These are phyloP conservation scores for Xenotilapia longispinis DNA, from an alignment of 2,113 vertebrate species.

Conservation along the genomic window DNA sequence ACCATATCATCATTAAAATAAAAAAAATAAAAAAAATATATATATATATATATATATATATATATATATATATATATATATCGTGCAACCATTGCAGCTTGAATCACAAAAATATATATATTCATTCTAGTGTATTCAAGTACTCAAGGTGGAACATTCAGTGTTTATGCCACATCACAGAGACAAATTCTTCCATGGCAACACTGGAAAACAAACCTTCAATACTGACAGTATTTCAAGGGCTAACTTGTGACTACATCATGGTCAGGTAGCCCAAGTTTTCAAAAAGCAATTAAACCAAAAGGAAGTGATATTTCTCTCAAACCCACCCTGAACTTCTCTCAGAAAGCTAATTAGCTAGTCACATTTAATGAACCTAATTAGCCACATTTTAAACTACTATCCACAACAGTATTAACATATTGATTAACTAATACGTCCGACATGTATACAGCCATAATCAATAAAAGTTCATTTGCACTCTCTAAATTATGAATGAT, in stretches of 20 bases:
- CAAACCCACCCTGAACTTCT: background rate
- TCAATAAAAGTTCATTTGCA: conserved; percentile 35
- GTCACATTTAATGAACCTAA: conserved; percentile 44
- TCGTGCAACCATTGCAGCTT: background rate
- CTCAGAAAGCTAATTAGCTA: conserved; percentile 19
- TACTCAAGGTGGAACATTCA: background rate
- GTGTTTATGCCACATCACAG: background rate
- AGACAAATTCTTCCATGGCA: background rate
- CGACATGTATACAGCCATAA: conserved; percentile 15
- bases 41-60: too few species aligned
- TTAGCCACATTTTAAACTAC: conserved; percentile 24
- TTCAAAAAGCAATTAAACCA: background rate
- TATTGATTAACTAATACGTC: conserved; percentile 32
- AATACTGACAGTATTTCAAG: background rate
- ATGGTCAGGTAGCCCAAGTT: background rate
- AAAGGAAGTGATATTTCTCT: background rate
- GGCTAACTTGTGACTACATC: background rate
- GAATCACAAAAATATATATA: background rate
- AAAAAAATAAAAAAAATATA: too few species aligned
- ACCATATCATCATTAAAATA: too few species aligned
- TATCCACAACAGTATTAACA: conserved; percentile 8
- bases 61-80: too few species aligned
- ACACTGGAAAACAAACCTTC: background rate
- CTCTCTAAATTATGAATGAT: conserved; percentile 40
- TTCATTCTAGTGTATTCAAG: background rate